Conservation (phyloP, 2,888 invertebrate genomes). For the Erannis defoliaria region DNA sequence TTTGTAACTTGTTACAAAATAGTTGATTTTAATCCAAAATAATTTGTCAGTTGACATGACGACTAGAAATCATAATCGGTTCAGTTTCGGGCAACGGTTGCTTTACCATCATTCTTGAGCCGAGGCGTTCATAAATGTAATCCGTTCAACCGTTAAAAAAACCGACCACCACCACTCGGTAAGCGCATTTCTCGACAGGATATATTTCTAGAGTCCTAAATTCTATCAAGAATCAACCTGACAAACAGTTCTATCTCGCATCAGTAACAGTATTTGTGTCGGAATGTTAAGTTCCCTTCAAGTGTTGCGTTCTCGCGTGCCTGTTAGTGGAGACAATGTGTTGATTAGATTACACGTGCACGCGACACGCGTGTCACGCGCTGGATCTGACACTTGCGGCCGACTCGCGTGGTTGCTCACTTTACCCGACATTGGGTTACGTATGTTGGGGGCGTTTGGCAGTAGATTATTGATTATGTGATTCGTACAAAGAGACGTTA, state of each 20-base stretch:
- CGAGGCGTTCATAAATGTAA: no score
- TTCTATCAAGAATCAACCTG: no score
- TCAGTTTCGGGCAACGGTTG: no score
- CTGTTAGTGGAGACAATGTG: constrained; percentile 1
- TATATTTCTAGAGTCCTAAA: no score
- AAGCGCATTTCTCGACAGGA: no score
- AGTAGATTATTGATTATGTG: not conserved
- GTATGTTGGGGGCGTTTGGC: not conserved
- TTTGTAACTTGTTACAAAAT: no score
- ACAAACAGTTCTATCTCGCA: not conserved
- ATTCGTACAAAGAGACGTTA: not conserved
- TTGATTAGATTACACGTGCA: constrained; percentile 4
- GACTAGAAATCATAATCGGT: no score
- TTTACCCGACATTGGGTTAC: not conserved
- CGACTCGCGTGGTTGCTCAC: not conserved
- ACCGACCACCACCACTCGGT: no score
- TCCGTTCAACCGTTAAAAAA: no score
- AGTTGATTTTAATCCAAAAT: no score
- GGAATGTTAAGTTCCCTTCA: not conserved
- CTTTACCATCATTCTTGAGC: no score
- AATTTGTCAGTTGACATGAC: no score
- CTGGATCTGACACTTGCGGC: not conserved
- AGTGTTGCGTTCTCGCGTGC: not conserved
- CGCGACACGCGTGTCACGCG: not conserved
- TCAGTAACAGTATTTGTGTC: not conserved